Evolutionary conservation across 2,797 vertebrate species (phyloP).

Genomic region (Myiotriccus ornatus): DNA sequence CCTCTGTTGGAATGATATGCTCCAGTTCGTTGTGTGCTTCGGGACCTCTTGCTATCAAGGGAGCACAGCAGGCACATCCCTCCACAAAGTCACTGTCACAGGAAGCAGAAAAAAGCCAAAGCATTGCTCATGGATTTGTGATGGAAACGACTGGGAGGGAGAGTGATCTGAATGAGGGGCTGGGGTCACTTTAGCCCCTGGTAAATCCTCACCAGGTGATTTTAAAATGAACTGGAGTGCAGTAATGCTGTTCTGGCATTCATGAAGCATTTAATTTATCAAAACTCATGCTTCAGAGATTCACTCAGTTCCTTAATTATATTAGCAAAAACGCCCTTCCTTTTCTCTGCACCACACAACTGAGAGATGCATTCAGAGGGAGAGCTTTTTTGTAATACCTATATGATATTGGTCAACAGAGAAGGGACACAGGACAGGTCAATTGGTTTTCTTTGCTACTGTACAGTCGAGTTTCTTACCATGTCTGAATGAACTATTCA

Average conservation of each 20-base stretch:
- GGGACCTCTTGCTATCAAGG: background rate
- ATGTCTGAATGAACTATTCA: background rate
- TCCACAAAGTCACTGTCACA: background rate
- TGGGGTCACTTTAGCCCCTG: background rate
- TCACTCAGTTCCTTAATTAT: background rate
- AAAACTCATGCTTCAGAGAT: background rate
- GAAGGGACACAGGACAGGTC: background rate
- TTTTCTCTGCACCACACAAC: background rate
- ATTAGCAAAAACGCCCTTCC: background rate
- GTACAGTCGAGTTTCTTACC: background rate
- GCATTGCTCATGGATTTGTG: background rate
- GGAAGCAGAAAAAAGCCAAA: background rate
- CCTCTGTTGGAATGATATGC: background rate
- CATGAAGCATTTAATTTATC: background rate
- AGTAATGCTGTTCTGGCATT: background rate
- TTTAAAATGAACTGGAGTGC: background rate
- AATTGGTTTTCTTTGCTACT: background rate
- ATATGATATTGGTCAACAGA: background rate
- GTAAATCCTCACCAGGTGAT: background rate
- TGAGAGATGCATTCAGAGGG: background rate
- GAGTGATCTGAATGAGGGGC: background rate
- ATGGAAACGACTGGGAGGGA: fast-evolving
- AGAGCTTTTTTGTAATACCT: background rate
- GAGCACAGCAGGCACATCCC: background rate
- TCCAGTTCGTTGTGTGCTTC: background rate